Evolutionary conservation across 2,888 invertebrate species (phyloP).

Genomic region (Opisthograptis luteolata): DNA sequence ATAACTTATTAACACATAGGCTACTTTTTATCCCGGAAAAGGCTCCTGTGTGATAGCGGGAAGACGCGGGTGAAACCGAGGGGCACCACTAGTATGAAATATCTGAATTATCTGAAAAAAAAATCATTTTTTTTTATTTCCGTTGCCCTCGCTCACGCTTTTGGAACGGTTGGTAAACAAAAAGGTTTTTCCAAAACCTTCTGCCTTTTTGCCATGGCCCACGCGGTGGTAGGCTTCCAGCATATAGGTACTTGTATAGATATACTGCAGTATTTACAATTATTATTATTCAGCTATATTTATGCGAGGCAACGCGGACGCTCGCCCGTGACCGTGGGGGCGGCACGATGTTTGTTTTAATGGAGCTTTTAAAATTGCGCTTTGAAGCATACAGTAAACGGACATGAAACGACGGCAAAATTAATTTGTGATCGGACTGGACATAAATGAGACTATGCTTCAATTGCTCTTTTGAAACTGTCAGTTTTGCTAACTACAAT

Average conservation of each 20-base stretch:
- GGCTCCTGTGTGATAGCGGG: too few relatives aligned
- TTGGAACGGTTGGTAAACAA: neutral
- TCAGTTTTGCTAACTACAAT: too few relatives aligned
- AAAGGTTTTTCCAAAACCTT: slow-evolving; percentile 28
- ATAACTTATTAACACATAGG: too few relatives aligned
- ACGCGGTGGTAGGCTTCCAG: slow-evolving; percentile 37
- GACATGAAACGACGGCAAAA: slow-evolving; percentile 3
- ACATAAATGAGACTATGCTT: too few relatives aligned
- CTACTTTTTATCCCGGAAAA: too few relatives aligned
- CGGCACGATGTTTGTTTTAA: slow-evolving; percentile 53
- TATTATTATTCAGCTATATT: slow-evolving; percentile 70
- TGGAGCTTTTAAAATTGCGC: slow-evolving; percentile 34
- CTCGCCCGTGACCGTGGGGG: slow-evolving; percentile 49
- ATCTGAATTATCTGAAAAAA: too few relatives aligned
- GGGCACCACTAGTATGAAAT: too few relatives aligned
- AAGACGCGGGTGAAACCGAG: too few relatives aligned
- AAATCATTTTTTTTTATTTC: too few relatives aligned
- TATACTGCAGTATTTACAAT: slow-evolving; percentile 61
- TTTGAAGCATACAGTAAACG: slow-evolving; percentile 21
- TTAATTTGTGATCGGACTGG: neutral
- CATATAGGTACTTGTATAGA: slow-evolving; percentile 9
- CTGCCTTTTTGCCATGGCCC: slow-evolving; percentile 46
- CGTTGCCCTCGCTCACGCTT: too few relatives aligned
- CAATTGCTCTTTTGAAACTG: too few relatives aligned
- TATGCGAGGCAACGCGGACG: slow-evolving; percentile 54